Conservation (phyloP, 2,797 vertebrate species). For the Sorex maritimensis region DNA sequence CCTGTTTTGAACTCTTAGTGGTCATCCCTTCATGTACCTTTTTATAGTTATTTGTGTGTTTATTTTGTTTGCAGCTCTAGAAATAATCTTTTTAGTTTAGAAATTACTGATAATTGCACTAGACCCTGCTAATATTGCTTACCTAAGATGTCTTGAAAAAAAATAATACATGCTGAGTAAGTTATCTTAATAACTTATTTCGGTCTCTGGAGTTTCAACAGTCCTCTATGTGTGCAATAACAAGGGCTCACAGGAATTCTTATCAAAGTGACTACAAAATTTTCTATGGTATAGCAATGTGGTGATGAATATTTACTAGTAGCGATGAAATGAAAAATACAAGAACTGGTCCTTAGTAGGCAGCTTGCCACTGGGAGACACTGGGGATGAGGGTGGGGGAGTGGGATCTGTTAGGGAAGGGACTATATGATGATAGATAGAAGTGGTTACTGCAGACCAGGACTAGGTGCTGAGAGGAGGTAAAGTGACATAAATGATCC, state of each 20-base stretch:
- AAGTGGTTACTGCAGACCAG: no score
- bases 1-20: neutral
- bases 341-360: no score
- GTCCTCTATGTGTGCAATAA: conserved; percentile 15
- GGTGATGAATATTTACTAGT: no score
- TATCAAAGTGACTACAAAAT: no score
- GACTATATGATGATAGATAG: neutral
- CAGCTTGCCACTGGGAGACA: no score
- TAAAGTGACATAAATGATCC: no score
- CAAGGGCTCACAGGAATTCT: neutral
- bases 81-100: conserved; percentile 44
- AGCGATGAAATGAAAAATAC: no score
- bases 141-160: conserved; percentile 1
- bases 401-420: neutral
- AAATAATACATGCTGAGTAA: neutral
- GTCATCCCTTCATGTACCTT: neutral
- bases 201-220: neutral
- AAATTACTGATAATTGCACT: conserved; percentile 63
- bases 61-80: neutral
- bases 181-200: neutral
- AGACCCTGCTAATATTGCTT: neutral
- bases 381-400: no score
- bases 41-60: conserved; percentile 40
- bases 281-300: no score
- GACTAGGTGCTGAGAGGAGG: no score